These are phyloP conservation scores for Schizotus pectinicornis DNA, from an alignment of 2,888 invertebrate genomes.

Conservation along the genomic window DNA sequence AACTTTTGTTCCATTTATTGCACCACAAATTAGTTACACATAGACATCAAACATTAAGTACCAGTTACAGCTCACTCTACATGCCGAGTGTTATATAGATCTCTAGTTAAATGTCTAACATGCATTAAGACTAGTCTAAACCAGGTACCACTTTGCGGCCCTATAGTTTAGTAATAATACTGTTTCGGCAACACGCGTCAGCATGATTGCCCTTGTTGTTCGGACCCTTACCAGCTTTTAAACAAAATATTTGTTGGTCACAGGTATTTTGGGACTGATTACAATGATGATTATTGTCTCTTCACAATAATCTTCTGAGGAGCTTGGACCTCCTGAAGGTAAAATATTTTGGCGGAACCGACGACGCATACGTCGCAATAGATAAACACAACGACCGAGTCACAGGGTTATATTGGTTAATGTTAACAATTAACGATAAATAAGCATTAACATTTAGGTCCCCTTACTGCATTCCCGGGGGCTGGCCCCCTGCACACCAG, in stretches of 20 bases:
- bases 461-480: conserved; percentile 46
- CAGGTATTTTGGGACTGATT: conserved; percentile 49
- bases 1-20: conserved; percentile 53
- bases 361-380: conserved; percentile 44
- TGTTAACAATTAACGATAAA: conserved; percentile 34
- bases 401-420: conserved; percentile 30
- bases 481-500: conserved; percentile 41
- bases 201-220: conserved; percentile 54
- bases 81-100: conserved; percentile 42
- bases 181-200: conserved; percentile 39
- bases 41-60: conserved; percentile 53
- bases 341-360: conserved; percentile 47
- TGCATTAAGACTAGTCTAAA: conserved; percentile 51
- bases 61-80: conserved; percentile 41
- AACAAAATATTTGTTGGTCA: conserved; percentile 46
- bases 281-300: conserved; percentile 60
- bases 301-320: conserved; percentile 60
- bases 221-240: conserved; percentile 62
- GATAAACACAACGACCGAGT: conserved; percentile 47
- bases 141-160: conserved; percentile 46
- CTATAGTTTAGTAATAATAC: conserved; percentile 42
- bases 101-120: conserved; percentile 44
- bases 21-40: conserved; percentile 54
- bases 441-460: conserved; percentile 52
- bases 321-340: conserved; percentile 45